Percentiles rank a stretch among this genome's conserved stretches.
phyloP scores from a whole-genome alignment of 2,888 invertebrate species.

The Cistogaster globosa region DNA sequence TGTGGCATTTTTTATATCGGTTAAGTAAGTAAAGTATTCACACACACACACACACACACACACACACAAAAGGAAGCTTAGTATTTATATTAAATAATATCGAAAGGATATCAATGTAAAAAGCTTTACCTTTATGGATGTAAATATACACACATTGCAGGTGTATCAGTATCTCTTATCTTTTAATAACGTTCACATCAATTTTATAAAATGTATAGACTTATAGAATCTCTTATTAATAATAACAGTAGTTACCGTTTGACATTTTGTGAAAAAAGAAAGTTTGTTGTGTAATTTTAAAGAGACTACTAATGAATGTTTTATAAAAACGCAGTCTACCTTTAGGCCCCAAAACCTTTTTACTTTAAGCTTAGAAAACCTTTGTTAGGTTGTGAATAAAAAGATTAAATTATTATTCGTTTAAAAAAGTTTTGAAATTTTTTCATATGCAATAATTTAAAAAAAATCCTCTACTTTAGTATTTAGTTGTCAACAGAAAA shows the following conservation, averaged over 20 bases:
- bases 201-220: constrained; percentile 34
- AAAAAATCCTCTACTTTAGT: too few species aligned
- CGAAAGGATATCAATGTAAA: constrained; percentile 58
- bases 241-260: constrained; percentile 4
- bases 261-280: too few species aligned
- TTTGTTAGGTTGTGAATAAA: too few species aligned
- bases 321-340: too few species aligned
- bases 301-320: too few species aligned
- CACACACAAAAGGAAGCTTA: neutral
- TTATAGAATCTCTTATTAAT: neutral
- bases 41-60: constrained; percentile 16
- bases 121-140: constrained; percentile 31
- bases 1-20: constrained; percentile 27
- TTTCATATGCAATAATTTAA: too few species aligned
- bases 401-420: too few species aligned
- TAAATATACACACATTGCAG: constrained; percentile 3
- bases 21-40: neutral
- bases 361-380: too few species aligned
- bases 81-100: constrained; percentile 70
- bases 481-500: too few species aligned
- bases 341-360: too few species aligned
- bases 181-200: constrained; percentile 53
- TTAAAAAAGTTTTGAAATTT: too few species aligned
- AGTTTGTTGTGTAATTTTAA: too few species aligned
- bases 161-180: constrained; percentile 39